Conservation (phyloP, 2,888 invertebrate genomes). For the Rhagium mordax region DNA sequence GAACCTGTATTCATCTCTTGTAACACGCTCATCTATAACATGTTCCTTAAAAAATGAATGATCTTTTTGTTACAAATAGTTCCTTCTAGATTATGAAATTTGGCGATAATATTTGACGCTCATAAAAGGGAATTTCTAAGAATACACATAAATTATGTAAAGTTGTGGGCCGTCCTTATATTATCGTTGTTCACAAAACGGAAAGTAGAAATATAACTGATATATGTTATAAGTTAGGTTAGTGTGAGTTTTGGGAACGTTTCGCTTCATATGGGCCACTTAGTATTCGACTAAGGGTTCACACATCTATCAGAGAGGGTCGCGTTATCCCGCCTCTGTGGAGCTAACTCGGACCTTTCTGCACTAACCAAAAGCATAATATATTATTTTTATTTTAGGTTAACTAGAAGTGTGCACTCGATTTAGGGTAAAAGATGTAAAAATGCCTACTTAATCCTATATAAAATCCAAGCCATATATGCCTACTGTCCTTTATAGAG, state of each 20-base stretch:
- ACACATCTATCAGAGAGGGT: constrained; percentile 34
- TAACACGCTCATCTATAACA: background rate
- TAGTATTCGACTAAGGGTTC: constrained; percentile 35
- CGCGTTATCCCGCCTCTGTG: constrained; percentile 25
- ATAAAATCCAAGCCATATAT: constrained; percentile 10
- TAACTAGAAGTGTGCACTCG: constrained; percentile 30
- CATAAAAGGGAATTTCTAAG: constrained; percentile 36
- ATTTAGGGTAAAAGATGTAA: constrained; percentile 32
- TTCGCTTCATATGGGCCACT: constrained; percentile 29
- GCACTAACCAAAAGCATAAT: constrained; percentile 31
- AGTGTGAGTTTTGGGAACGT: constrained; percentile 20
- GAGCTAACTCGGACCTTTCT: constrained; percentile 29
- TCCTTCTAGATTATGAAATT: constrained; percentile 22
- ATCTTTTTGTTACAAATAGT: constrained; percentile 9
- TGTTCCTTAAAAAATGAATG: background rate
- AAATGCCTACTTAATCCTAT: constrained; percentile 25
- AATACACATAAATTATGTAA: constrained; percentile 42
- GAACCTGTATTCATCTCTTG: background rate
- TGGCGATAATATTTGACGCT: constrained; percentile 19
- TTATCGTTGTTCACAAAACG: constrained; percentile 40
- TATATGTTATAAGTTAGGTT: constrained; percentile 31
- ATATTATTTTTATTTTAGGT: constrained; percentile 35
- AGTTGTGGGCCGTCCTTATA: constrained; percentile 32
- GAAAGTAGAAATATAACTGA: constrained; percentile 42
- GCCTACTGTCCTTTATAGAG: background rate